Base-by-base conservation (phyloP, 2,113 vertebrate species). In the Lucifuga dentata region DNA sequence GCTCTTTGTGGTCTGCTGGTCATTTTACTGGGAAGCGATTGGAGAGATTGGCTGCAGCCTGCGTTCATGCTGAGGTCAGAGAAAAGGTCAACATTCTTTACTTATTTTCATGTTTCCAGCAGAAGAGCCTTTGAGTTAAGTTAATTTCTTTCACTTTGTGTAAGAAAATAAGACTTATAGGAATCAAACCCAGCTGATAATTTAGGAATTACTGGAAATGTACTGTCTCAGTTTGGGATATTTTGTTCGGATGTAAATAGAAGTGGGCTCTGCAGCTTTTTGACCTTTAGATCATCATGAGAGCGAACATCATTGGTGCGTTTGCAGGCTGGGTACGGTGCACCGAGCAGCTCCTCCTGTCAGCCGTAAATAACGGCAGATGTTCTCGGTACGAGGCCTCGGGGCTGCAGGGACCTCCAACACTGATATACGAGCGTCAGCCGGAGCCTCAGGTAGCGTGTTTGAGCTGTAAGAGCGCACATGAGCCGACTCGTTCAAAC, bases 301-400 rank as follows among this genome's bases (percentile, higher is more conserved):
- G 20, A 49, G 49, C 48, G 33, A 71, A 65, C 58, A 62, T 78
- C 17, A 46, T 24, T 19, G 1, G 62, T 62, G 46, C 46, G 20
- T 67, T 52, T 68, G n/a, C 48, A 68, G 60, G 17, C 33, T 19
- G 45, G 41, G 23, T 48, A 45, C 49, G 56, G 26, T 13, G 1
- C 32, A 20, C 40, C 43, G 35, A 64, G 29, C 63, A 60, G 49
- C 26, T 19, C 20, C 36, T 73, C 40, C 48, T 59, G 65, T 74
- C 69, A 74, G 70, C 56, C 45, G 64, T 53, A 70, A 78, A 81
- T 73, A 55, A 73, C 72, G 35, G 58, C 61, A 75, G 63, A 73
- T 33, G 61, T 38, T 59, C 20, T 33, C 33, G 60, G 43, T 50
- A 36, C 24, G 2, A 74, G 73, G 64, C 35, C 52, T 24, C 10